Conservation (phyloP, 1,140 invertebrate species). For the Drosophila bocqueti region DNA sequence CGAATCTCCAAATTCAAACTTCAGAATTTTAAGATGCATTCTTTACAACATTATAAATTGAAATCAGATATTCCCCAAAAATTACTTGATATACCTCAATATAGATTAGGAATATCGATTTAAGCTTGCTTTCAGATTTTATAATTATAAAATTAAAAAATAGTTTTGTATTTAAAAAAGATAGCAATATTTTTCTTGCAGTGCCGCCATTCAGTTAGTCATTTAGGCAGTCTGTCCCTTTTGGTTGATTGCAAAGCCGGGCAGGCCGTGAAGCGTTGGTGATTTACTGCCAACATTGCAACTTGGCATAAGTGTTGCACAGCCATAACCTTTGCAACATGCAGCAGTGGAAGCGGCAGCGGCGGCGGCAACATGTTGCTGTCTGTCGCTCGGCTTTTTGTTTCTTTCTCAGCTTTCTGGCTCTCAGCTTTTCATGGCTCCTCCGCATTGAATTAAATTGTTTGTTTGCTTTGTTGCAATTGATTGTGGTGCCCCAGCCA, state of each 20-base stretch:
- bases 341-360: slow-evolving; percentile 41
- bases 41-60: not conserved
- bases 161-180: not conserved
- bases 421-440: slow-evolving; percentile 52
- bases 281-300: slow-evolving; percentile 80
- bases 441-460: slow-evolving; percentile 84
- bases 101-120: not conserved
- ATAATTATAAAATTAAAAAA: too few relatives aligned
- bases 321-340: slow-evolving; percentile 83
- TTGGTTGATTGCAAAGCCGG: slow-evolving; percentile 68
- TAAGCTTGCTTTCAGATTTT: too few relatives aligned
- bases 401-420: slow-evolving; percentile 52
- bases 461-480: slow-evolving; percentile 83
- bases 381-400: slow-evolving; percentile 52
- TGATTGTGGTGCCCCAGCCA: slow-evolving; percentile 78
- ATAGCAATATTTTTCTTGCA: not conserved
- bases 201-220: slow-evolving; percentile 47
- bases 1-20: not conserved
- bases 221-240: slow-evolving; percentile 49
- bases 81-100: not conserved
- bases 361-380: slow-evolving; percentile 68
- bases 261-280: slow-evolving; percentile 65
- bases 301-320: slow-evolving; percentile 84
- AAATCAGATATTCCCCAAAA: not conserved
- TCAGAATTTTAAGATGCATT: not conserved